phyloP scores from a whole-genome alignment of 2,113 vertebrate species.

The Mirounga angustirostris region DNA sequence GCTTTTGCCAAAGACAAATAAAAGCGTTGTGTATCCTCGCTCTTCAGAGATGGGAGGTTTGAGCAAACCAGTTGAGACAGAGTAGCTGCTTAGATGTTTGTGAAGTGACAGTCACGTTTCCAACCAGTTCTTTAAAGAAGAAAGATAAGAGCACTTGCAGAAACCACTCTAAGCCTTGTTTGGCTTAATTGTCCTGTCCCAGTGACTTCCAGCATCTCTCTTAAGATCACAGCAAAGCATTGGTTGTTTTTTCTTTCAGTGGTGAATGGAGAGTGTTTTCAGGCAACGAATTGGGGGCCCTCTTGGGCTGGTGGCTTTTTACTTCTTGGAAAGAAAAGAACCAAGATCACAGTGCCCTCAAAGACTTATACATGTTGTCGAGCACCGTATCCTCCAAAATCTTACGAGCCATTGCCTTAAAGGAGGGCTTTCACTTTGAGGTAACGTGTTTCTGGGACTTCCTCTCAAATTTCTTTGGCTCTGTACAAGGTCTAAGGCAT shows the following conservation, averaged over 20 bases:
- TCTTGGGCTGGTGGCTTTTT: slow-evolving; percentile 98
- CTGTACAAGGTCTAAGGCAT: background rate
- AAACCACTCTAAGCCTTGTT: accelerated
- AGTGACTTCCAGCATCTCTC: background rate
- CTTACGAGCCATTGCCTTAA: slow-evolving; percentile 95
- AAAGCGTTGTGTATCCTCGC: background rate
- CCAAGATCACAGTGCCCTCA: slow-evolving; percentile 86
- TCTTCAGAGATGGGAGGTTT: background rate
- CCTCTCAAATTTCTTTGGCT: background rate
- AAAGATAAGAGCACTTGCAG: background rate
- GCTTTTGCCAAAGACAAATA: background rate
- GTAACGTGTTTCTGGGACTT: slow-evolving; percentile 81
- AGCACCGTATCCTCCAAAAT: slow-evolving; percentile 99
- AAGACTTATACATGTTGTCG: slow-evolving; percentile 95
- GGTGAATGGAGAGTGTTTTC: slow-evolving; percentile 96
- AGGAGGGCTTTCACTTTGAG: slow-evolving; percentile 99
- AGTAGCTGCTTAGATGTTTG: background rate
- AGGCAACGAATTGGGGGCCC: slow-evolving; percentile 96
- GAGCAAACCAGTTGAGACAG: background rate
- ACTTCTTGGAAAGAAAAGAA: slow-evolving; percentile 94
- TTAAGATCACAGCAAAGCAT: background rate
- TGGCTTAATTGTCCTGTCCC: background rate
- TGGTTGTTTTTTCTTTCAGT: slow-evolving; percentile 81
- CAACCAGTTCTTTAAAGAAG: background rate
- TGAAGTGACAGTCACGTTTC: background rate